Percentiles rank a stretch among this genome's conserved stretches.
Evolutionary conservation across 35 echinoderm and acorn worm species (phyloP).

Genomic region (Ophioderma brevispina): DNA sequence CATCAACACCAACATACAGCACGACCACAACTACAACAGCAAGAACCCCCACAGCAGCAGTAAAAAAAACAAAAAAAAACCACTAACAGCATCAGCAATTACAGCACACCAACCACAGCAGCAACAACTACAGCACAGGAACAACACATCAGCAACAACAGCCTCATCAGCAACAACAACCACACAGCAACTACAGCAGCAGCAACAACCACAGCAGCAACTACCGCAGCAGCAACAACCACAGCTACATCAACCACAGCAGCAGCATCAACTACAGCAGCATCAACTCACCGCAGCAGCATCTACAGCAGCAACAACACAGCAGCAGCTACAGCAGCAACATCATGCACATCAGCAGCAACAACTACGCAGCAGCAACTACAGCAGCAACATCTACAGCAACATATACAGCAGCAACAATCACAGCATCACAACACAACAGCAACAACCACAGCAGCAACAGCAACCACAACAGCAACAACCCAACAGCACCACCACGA

Average conservation of each 20-base stretch:
- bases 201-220: background rate
- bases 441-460: background rate
- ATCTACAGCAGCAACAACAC: background rate
- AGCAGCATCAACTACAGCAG: background rate
- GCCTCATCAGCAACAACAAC: too few species aligned
- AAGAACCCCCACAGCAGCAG: too few species aligned
- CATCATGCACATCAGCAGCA: background rate
- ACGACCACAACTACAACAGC: too few species aligned
- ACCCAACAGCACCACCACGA: too few species aligned
- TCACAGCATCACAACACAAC: background rate
- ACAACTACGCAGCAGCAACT: background rate
- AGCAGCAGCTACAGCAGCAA: slow-evolving; percentile 10
- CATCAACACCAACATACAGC: too few species aligned
- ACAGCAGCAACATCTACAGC: background rate
- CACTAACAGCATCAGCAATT: too few species aligned
- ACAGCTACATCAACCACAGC: background rate
- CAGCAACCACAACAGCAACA: background rate
- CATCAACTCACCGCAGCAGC: background rate
- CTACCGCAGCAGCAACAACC: background rate
- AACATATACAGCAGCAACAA: background rate
- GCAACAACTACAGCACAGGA: too few species aligned
- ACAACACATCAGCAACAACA: too few species aligned
- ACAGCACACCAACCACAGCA: too few species aligned
- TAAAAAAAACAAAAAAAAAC: too few species aligned
- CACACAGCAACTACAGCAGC: too few species aligned